A percentile compares a stretch with the other conserved stretches of the same genome.
These are phyloP conservation scores for Himalopsyche tibetana DNA, from an alignment of 2,888 invertebrate species.

Conservation along the genomic window DNA sequence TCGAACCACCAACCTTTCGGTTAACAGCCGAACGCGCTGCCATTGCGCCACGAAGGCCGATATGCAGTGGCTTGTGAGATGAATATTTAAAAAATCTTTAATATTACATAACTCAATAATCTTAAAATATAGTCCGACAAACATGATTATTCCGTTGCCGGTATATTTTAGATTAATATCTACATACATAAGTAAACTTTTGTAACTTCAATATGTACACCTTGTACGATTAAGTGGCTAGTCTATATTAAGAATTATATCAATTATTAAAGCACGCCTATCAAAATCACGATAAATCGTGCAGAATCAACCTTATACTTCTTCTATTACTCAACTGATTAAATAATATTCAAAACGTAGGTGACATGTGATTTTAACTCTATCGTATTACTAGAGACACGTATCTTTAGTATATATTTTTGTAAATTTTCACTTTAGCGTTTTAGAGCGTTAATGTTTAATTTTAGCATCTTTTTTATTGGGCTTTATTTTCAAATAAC, in stretches of 20 bases:
- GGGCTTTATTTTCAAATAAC: no score
- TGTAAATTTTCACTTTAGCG: no score
- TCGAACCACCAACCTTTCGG: conserved; percentile 99
- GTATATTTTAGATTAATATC: background rate
- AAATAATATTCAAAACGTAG: no score
- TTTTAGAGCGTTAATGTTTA: no score
- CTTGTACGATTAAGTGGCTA: background rate
- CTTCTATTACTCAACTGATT: no score
- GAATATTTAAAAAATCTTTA: background rate
- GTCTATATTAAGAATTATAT: background rate
- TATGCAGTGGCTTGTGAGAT: background rate
- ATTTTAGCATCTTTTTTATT: no score
- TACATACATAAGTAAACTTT: background rate
- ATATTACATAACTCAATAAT: background rate
- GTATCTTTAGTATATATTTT: no score
- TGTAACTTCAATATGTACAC: background rate
- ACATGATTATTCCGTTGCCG: background rate
- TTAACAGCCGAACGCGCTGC: conserved; percentile 99
- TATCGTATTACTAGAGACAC: no score
- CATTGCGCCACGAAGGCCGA: conserved; percentile 54
- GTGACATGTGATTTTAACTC: no score
- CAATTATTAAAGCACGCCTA: background rate
- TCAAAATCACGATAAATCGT: background rate
- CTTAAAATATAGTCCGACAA: background rate
- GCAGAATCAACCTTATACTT: no score